These are phyloP conservation scores for Helicorthomorpha holstii DNA, from an alignment of 1,140 invertebrate species.

Conservation along the genomic window DNA sequence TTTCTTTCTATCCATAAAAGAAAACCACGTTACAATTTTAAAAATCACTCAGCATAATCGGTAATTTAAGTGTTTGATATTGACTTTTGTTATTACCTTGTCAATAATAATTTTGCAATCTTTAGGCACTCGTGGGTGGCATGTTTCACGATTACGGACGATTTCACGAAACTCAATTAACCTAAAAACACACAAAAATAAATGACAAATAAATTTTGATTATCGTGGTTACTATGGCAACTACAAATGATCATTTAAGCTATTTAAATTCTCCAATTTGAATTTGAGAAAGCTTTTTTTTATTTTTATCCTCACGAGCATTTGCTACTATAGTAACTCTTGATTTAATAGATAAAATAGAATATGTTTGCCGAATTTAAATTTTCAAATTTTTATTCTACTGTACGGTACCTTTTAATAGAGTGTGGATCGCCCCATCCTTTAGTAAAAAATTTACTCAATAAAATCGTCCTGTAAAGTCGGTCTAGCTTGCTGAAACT, in stretches of 20 bases:
- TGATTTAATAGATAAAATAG: no score
- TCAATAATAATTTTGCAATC: slow-evolving; percentile 78
- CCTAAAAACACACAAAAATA: slow-evolving; percentile 34
- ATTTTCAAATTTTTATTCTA: no score
- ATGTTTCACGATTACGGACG: slow-evolving; percentile 61
- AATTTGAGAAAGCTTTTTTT: slow-evolving; percentile 9
- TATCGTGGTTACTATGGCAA: no score
- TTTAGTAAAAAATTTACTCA: slow-evolving; percentile 87
- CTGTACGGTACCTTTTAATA: slow-evolving; percentile 71
- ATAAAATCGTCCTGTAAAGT: slow-evolving; percentile 68
- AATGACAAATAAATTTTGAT: no score
- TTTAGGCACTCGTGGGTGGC: slow-evolving; percentile 57
- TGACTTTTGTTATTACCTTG: slow-evolving; percentile 42
- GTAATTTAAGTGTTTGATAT: no score
- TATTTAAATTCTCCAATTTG: no score
- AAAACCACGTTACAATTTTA: no score
- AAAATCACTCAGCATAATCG: no score
- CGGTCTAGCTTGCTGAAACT: slow-evolving; percentile 47
- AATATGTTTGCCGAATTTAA: no score
- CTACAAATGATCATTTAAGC: no score
- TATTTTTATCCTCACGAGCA: slow-evolving; percentile 3
- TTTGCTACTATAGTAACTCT: slow-evolving; percentile 13
- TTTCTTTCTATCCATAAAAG: no score
- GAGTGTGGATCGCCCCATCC: slow-evolving; percentile 91
- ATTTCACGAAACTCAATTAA: slow-evolving; percentile 80